Percentiles rank a stretch among this genome's conserved stretches.
These are phyloP conservation scores for Macrosoma leucophasiata DNA, from an alignment of 2,888 invertebrate genomes.

Conservation along the genomic window DNA sequence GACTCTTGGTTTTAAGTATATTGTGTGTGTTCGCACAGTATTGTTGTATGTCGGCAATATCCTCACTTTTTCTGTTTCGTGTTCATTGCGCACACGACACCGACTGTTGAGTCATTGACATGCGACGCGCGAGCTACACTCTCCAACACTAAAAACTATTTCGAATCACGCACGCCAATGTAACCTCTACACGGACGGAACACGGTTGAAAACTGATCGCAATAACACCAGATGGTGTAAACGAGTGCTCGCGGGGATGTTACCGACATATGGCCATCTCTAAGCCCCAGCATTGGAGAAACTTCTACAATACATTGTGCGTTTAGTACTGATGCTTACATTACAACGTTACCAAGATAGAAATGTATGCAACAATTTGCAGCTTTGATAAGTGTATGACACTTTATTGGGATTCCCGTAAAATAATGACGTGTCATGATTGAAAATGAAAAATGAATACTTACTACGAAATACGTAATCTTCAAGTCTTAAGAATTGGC, in stretches of 20 bases:
- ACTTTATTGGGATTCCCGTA: too few species aligned
- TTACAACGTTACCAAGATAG: slow-evolving; percentile 12
- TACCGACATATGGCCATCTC: slow-evolving; percentile 26
- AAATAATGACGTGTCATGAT: too few species aligned
- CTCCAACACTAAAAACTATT: slow-evolving; percentile 27
- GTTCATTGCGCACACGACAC: slow-evolving; percentile 27
- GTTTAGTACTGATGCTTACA: slow-evolving; percentile 16
- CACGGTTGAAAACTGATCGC: slow-evolving; percentile 22
- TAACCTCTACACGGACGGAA: slow-evolving; percentile 6
- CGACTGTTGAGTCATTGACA: slow-evolving; percentile 36
- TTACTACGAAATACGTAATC: too few species aligned
- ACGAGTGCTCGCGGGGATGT: slow-evolving; percentile 24
- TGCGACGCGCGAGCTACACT: slow-evolving; percentile 30
- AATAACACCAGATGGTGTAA: slow-evolving; percentile 20
- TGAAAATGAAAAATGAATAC: too few species aligned
- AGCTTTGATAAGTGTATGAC: slow-evolving; percentile 7
- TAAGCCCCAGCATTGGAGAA: slow-evolving; percentile 6
- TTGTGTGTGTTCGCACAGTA: too few species aligned
- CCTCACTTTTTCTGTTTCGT: slow-evolving; percentile 30
- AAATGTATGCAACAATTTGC: slow-evolving; percentile 20
- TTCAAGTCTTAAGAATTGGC: too few species aligned
- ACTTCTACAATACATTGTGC: slow-evolving; percentile 19
- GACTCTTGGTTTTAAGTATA: too few species aligned
- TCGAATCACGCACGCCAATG: slow-evolving; percentile 19
- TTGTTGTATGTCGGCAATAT: slow-evolving; percentile 26